Evolutionary conservation across 1,140 invertebrate species (phyloP).

Genomic region (Schlechtendalia chinensis): DNA sequence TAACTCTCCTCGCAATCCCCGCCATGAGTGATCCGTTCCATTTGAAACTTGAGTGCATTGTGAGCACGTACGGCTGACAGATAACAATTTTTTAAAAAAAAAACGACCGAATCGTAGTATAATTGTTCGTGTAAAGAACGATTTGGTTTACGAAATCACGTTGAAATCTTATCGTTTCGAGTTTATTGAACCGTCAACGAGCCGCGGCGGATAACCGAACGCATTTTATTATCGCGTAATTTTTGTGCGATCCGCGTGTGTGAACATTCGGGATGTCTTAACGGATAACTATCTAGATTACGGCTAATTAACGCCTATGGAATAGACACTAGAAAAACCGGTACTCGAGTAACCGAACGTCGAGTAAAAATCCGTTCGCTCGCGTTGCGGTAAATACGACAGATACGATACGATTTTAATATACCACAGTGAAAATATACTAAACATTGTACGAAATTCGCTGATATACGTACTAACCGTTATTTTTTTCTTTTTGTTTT

Average conservation of each 20-base stretch:
- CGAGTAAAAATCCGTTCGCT: neutral
- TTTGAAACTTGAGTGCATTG: too few relatives aligned
- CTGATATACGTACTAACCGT: neutral
- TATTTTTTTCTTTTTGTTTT: neutral
- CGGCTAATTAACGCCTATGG: neutral
- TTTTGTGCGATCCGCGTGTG: too few relatives aligned
- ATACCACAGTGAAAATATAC: constrained; percentile 11
- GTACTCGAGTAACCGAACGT: neutral
- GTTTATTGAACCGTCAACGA: neutral
- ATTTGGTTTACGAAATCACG: neutral
- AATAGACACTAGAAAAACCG: constrained; percentile 7
- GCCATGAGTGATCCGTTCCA: too few relatives aligned
- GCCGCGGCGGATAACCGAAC: too few relatives aligned
- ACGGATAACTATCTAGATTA: neutral
- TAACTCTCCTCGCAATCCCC: too few relatives aligned
- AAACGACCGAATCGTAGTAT: constrained; percentile 34
- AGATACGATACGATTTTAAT: neutral
- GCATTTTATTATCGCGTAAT: too few relatives aligned
- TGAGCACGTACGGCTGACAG: too few relatives aligned
- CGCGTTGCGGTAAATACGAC: neutral
- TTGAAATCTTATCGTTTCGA: neutral
- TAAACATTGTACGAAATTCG: neutral
- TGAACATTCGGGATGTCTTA: neutral
- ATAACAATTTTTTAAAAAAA: neutral
- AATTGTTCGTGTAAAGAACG: constrained; percentile 25